A percentile compares a stretch with the other conserved stretches of the same genome.
Evolutionary conservation across 2,888 invertebrate species (phyloP).

Genomic region (Prosopocoilus inquinatus): DNA sequence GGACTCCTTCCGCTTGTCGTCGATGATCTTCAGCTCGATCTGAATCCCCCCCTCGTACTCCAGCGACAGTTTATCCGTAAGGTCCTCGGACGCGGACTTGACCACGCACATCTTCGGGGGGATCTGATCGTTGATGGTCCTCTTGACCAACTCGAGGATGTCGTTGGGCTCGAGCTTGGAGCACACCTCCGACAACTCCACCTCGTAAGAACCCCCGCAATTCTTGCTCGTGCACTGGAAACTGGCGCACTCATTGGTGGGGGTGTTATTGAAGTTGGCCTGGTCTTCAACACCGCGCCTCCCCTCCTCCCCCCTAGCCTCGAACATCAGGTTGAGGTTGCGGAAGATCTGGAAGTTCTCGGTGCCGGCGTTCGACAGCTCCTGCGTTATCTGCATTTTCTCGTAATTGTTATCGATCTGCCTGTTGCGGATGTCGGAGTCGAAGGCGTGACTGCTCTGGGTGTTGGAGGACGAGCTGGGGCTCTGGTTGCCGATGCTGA

Average conservation of each 20-base stretch:
- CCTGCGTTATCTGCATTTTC: slow-evolving; percentile 43
- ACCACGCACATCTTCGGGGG: slow-evolving; percentile 67
- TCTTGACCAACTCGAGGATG: slow-evolving; percentile 76
- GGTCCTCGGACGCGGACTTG: slow-evolving; percentile 42
- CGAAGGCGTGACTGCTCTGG: slow-evolving; percentile 43
- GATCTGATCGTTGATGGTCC: slow-evolving; percentile 74
- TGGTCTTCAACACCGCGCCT: slow-evolving; percentile 19
- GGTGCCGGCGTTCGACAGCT: slow-evolving; percentile 40
- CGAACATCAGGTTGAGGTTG: slow-evolving; percentile 35
- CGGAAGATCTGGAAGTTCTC: slow-evolving; percentile 46
- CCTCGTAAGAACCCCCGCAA: slow-evolving; percentile 59
- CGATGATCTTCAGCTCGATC: slow-evolving; percentile 79
- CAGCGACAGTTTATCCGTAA: slow-evolving; percentile 42
- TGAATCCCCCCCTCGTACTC: slow-evolving; percentile 70
- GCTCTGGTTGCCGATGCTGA: slow-evolving; percentile 48
- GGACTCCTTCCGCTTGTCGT: slow-evolving; percentile 63
- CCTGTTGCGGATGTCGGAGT: slow-evolving; percentile 40
- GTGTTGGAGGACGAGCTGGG: slow-evolving; percentile 49
- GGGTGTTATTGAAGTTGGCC: slow-evolving; percentile 17
- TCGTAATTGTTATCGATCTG: slow-evolving; percentile 38
- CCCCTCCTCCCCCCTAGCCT: slow-evolving; percentile 18
- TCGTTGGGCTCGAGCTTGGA: slow-evolving; percentile 76
- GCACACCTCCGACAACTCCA: slow-evolving; percentile 76
- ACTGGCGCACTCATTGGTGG: slow-evolving; percentile 2
- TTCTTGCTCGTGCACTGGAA: slow-evolving; percentile 24